Conservation (phyloP, 2,888 invertebrate genomes). For the Pandemis corylana region DNA sequence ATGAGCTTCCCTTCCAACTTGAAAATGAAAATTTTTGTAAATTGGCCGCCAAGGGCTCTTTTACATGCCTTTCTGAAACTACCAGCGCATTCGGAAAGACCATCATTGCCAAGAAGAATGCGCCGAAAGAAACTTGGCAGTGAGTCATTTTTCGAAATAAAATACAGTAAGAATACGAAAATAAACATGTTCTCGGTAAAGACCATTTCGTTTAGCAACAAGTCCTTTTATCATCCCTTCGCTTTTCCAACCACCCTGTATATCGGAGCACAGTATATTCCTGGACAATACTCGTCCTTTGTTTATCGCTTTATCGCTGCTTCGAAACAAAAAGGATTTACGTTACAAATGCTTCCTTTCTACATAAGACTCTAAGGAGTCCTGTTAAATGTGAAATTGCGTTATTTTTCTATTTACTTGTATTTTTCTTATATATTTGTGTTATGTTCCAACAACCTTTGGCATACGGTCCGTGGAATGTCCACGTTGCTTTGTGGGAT, state of each 20-base stretch:
- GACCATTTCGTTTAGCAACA: neutral
- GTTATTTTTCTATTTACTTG: neutral
- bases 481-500: constrained; percentile 20
- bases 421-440: neutral
- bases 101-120: too few relatives aligned
- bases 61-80: too few relatives aligned
- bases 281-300: constrained; percentile 37
- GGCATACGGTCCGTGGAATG: constrained; percentile 24
- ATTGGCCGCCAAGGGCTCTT: too few relatives aligned
- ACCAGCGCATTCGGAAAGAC: too few relatives aligned
- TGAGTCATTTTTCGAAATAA: too few relatives aligned
- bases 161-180: neutral
- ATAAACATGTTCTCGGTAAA: neutral
- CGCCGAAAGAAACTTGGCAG: too few relatives aligned
- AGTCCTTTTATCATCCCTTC: neutral
- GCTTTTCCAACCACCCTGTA: constrained; percentile 27
- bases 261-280: constrained; percentile 20
- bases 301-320: constrained; percentile 32
- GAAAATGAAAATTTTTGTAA: too few relatives aligned
- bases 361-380: neutral
- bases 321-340: neutral
- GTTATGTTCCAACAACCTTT: constrained; percentile 23
- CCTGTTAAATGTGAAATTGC: neutral
- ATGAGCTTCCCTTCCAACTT: too few relatives aligned
- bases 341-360: neutral